Evolutionary conservation across 2,113 vertebrate species (phyloP).

Genomic region (Tor tambroides): DNA sequence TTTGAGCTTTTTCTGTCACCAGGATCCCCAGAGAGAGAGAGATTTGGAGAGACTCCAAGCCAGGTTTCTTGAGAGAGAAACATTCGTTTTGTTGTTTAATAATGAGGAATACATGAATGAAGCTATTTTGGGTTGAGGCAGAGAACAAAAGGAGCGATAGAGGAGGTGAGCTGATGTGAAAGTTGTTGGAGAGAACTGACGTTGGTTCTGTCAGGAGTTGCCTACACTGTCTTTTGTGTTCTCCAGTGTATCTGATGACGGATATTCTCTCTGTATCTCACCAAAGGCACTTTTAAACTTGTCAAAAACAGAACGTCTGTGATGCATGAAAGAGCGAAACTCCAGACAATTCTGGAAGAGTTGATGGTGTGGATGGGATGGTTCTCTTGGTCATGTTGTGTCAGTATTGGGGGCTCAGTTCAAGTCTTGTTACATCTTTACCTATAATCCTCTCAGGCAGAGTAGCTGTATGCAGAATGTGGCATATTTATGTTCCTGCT

Average conservation of each 20-base stretch:
- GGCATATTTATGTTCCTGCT: background rate
- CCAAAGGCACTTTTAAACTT: background rate
- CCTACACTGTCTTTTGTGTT: constrained; percentile 12
- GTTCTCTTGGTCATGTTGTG: constrained; percentile 19
- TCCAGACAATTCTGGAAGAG: background rate
- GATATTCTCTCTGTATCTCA: constrained; percentile 23
- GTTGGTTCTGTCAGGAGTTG: background rate
- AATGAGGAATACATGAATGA: constrained; percentile 13
- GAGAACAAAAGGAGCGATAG: background rate
- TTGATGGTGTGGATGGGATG: constrained; percentile 16
- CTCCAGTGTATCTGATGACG: background rate
- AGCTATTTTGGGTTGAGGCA: background rate
- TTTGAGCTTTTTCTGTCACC: constrained; percentile 14
- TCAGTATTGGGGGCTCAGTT: background rate
- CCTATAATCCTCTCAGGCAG: background rate
- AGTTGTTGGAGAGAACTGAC: background rate
- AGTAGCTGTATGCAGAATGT: background rate
- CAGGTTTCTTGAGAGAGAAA: constrained; percentile 11
- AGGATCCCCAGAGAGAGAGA: background rate
- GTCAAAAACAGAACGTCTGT: background rate
- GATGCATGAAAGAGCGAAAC: background rate
- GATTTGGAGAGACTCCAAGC: background rate
- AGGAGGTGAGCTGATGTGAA: background rate
- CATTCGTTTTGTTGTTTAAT: background rate
- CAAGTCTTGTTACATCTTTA: background rate